These are phyloP conservation scores for Aricia agestis DNA, from an alignment of 1,140 invertebrate genomes.

Conservation along the genomic window DNA sequence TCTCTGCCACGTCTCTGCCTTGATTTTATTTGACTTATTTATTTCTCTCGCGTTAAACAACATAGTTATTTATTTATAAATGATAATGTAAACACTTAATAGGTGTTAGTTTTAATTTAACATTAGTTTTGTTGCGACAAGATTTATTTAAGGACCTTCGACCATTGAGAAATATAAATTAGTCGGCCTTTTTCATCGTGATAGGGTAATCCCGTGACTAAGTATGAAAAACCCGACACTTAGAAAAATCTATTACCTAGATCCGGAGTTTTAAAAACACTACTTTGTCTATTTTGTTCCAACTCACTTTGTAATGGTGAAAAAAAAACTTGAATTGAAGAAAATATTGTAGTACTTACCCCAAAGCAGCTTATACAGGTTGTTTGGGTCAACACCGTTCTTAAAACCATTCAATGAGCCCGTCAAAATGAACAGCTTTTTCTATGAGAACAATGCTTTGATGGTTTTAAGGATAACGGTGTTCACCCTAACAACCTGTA, in stretches of 20 bases:
- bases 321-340: too few relatives aligned
- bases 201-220: not conserved
- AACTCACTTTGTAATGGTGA: too few relatives aligned
- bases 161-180: not conserved
- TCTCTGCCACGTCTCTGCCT: too few relatives aligned
- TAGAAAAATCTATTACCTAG: not conserved
- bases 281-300: not conserved
- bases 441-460: too few relatives aligned
- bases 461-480: too few relatives aligned
- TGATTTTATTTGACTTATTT: too few relatives aligned
- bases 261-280: not conserved
- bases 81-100: not conserved
- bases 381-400: too few relatives aligned
- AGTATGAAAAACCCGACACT: not conserved
- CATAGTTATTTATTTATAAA: not conserved
- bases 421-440: too few relatives aligned
- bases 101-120: not conserved
- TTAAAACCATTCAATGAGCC: too few relatives aligned
- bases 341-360: too few relatives aligned
- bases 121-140: not conserved
- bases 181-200: not conserved
- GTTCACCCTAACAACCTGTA: too few relatives aligned
- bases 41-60: not conserved
- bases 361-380: too few relatives aligned
- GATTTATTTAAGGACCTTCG: not conserved